Conservation (phyloP, 2,113 vertebrate species). For the Lasiurus cinereus region DNA sequence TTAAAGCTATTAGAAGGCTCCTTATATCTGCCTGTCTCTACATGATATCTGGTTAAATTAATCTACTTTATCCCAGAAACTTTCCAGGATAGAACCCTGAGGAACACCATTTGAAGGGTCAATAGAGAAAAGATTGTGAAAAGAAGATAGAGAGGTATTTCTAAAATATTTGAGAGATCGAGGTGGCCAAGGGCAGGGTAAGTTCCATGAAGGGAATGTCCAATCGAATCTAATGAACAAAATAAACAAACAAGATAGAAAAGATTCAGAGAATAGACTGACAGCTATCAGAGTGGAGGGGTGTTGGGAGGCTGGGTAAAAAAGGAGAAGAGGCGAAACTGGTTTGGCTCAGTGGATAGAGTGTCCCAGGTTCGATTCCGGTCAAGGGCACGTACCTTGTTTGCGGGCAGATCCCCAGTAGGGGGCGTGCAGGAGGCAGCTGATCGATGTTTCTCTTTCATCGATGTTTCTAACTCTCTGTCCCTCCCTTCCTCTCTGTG, state of each 20-base stretch:
- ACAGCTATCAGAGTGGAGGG: neutral
- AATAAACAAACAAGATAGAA: neutral
- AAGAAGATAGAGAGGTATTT: constrained; percentile 29
- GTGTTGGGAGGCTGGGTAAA: neutral
- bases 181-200: neutral
- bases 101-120: constrained; percentile 25
- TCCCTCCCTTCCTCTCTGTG: too few species aligned
- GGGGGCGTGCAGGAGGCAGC: too few species aligned
- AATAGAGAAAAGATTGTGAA: constrained; percentile 35
- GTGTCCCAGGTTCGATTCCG: too few species aligned
- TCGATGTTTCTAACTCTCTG: too few species aligned
- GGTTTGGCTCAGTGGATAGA: too few species aligned
- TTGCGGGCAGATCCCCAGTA: too few species aligned
- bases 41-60: constrained; percentile 64
- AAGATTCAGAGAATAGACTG: neutral
- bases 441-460: too few species aligned
- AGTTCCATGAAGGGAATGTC: constrained; percentile 24
- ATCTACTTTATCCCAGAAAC: constrained; percentile 53
- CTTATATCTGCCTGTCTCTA: constrained; percentile 43
- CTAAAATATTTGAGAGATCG: constrained; percentile 35
- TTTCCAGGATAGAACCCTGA: constrained; percentile 32
- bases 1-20: constrained; percentile 42
- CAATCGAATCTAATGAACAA: constrained; percentile 8
- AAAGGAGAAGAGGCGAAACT: too few species aligned
- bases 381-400: too few species aligned